Percentiles rank a stretch among this genome's conserved stretches.
These are phyloP conservation scores for Mercenaria mercenaria DNA, from an alignment of 1,140 invertebrate species.

Conservation along the genomic window DNA sequence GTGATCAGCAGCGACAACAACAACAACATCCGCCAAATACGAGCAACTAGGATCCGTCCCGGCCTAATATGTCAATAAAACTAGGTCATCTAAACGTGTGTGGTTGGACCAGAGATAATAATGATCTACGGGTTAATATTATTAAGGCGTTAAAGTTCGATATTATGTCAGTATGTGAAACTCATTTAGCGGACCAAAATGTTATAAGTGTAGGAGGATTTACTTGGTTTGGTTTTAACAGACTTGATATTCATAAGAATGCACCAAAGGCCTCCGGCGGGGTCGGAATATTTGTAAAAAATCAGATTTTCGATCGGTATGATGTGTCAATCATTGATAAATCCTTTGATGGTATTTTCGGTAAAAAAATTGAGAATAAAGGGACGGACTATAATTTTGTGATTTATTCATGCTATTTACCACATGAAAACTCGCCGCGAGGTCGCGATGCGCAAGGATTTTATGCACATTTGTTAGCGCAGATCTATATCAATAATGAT, in stretches of 20 bases:
- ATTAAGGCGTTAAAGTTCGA: constrained; percentile 13
- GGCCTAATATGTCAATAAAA: constrained; percentile 24
- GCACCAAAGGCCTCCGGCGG: constrained; percentile 67
- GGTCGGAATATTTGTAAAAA: constrained; percentile 61
- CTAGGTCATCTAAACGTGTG: constrained; percentile 45
- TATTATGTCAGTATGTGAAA: constrained; percentile 44
- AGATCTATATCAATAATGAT: constrained; percentile 18
- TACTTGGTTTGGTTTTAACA: constrained; percentile 47
- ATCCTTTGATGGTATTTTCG: constrained; percentile 50
- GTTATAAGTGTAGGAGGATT: background rate
- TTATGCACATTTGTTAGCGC: constrained; percentile 30
- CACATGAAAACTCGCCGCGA: constrained; percentile 56
- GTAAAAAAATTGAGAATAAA: constrained; percentile 15
- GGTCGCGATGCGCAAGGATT: constrained; percentile 52
- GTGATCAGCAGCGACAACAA: background rate
- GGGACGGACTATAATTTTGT: constrained; percentile 34
- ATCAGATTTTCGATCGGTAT: background rate
- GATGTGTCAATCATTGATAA: constrained; percentile 30
- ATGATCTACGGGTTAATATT: constrained; percentile 10
- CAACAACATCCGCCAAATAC: background rate
- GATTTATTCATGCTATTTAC: constrained; percentile 51
- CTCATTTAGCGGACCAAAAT: background rate
- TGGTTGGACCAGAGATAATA: constrained; percentile 55
- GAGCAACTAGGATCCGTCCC: constrained; percentile 38
- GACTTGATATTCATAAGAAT: constrained; percentile 53